These are phyloP conservation scores for Arctocebus calabarensis DNA, from an alignment of 2,797 vertebrate species.

Conservation along the genomic window DNA sequence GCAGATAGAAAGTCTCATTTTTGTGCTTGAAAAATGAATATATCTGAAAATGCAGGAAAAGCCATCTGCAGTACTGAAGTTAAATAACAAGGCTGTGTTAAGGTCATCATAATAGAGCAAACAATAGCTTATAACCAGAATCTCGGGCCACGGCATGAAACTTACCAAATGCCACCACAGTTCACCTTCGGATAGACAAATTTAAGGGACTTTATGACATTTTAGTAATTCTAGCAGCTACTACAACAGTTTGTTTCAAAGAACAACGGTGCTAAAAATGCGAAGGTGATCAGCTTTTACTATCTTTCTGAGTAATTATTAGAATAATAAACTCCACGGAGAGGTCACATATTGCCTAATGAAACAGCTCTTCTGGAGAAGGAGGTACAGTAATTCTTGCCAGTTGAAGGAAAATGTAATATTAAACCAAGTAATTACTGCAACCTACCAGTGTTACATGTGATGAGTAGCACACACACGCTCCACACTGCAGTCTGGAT, in stretches of 20 bases:
- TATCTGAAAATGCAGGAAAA: slow-evolving; percentile 55
- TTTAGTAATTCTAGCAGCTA: slow-evolving; percentile 12
- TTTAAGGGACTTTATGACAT: neutral
- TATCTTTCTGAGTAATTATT: slow-evolving; percentile 43
- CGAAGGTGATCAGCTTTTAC: slow-evolving; percentile 45
- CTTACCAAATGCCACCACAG: slow-evolving; percentile 37
- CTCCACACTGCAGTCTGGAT: neutral
- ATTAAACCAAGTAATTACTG: neutral
- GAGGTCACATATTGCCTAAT: slow-evolving; percentile 29
- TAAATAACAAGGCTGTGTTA: slow-evolving; percentile 70
- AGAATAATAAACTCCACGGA: slow-evolving; percentile 50
- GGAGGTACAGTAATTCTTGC: neutral
- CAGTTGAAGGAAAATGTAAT: neutral
- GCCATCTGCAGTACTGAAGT: slow-evolving; percentile 42
- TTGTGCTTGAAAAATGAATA: slow-evolving; percentile 66
- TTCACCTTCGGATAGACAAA: slow-evolving; percentile 33
- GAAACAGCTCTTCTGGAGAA: slow-evolving; percentile 27
- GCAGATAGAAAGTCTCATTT: slow-evolving; percentile 32
- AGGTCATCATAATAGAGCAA: slow-evolving; percentile 69
- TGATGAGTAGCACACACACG: accelerated
- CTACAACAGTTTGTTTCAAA: slow-evolving; percentile 42
- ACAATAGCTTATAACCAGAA: slow-evolving; percentile 72
- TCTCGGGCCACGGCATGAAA: slow-evolving; percentile 31
- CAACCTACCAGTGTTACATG: neutral
- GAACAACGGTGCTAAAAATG: neutral